Base-by-base conservation (phyloP, 2,797 vertebrate genomes). In the Gymnoscopelus braueri region DNA sequence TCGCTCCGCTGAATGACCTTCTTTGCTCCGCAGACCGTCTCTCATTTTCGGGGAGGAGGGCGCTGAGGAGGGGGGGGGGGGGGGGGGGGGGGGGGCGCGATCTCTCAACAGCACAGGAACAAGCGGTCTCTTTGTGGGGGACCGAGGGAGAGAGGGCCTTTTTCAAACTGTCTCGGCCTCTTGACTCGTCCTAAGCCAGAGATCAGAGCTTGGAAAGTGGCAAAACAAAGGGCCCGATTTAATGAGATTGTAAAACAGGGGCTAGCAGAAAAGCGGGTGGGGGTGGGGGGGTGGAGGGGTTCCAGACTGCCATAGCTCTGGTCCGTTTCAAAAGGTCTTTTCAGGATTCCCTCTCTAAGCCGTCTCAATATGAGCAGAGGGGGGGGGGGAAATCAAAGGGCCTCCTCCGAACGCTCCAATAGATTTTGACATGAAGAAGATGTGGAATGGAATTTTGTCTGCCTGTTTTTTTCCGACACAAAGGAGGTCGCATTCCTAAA, bases 171-270 rank as follows among this genome's bases (percentile, higher is more conserved):
- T 94, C 93, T 90, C 87, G 90, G 91, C 93, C 93, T 92, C 92
- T 95, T 94, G 93, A 94, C 93, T 95, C 84, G 89, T 93, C 93
- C 91, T 93, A 92, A 94, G 88, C 93, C 90, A 93, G 91, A 94
- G 94, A 96, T 95, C 94, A 94, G 88, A 93, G 91, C 93, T 94
- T 93, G 90, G 92, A 92, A 94, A 95, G 91, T 93, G 92, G 89
- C 91, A 93, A 95, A 93, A 95, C 94, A 94, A 94, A 94, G 91
- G 19, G 88, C 85, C 74, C 87, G 88, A 90, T 95, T 94, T 94
- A 94, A 94, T 92, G 93, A 94, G 93, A 93, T 94, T 95, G 94
- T 94, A 94, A 93, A 93, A 93, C 91, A 91, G 91, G 19, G 19
- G 91, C 91, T 55, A 19, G 82, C 83, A 84, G 80, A 85, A 79